Base-by-base conservation (phyloP, 2,113 vertebrate species). In the Petroica traversi region DNA sequence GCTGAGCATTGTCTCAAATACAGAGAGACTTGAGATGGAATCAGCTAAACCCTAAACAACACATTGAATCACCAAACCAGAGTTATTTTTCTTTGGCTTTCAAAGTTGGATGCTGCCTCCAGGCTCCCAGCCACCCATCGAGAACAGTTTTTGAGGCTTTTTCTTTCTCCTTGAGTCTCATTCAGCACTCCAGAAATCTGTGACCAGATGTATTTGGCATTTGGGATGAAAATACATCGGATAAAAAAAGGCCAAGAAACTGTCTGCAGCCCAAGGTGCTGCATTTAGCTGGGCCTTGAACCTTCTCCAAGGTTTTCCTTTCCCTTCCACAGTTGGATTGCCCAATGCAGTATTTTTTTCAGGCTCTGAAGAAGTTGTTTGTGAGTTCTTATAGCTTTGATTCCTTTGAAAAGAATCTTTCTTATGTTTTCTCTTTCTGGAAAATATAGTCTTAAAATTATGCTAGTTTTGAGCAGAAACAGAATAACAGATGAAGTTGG, bases 231-330 rank as follows among this genome's bases (percentile, higher is more conserved):
- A 96, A 91, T 18, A 13, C 33, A 74, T 19, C 2, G 8, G 22
- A 84, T 78, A 22, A 77, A 96, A 92, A 95, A 91, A 96, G 40
- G 55, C 26, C 68, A 92, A 89, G 51, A 91, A 94, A 77, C 43
- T 71, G 36, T 51, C 80, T 84, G 38, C 55, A 94, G 76, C 64
- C 76, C 61, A 55, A 74, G 29, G 9, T 79, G 72, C 58, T 73
- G 41, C 41, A 86, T 81, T 71, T 25, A 81, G 38, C 48, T 77
- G 34, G 45, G 57, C 43, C 93, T 85, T 94, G 84, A 94, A 85
- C 17, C 9, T 7, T 62, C 68, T 91, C 77, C 84, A 91, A 74
- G 86, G 34, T 58, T 89, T 74, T 57, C 34, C 24, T 81, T 43
- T 77, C 26, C 34, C 38, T 90, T 94, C 71, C 43, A 55, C 41